These are phyloP conservation scores for Drosophila busckii DNA, from an alignment of 1,140 invertebrate species.

Conservation along the genomic window DNA sequence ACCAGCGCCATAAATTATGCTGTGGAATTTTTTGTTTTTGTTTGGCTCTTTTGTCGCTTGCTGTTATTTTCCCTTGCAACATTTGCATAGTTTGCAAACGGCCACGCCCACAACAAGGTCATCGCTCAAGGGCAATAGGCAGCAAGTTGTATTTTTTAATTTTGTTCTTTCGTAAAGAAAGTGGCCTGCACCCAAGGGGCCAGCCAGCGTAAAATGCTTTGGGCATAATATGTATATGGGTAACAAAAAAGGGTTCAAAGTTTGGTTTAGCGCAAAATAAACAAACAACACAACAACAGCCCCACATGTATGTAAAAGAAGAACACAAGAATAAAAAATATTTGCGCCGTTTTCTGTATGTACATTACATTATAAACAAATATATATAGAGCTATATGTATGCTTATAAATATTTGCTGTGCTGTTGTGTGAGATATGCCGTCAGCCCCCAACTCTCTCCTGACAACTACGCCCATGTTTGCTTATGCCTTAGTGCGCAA, in stretches of 20 bases:
- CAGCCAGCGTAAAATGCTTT: conserved; percentile 6
- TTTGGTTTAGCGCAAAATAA: conserved; percentile 67
- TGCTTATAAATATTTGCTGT: conserved; percentile 66
- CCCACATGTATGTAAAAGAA: too few relatives aligned
- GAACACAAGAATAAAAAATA: conserved; percentile 36
- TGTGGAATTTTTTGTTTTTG: conserved; percentile 28
- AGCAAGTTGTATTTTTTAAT: conserved; percentile 40
- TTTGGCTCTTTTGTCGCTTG: not conserved
- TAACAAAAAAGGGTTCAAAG: conserved; percentile 62
- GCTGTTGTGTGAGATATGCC: conserved; percentile 56
- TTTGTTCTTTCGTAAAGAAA: too few relatives aligned
- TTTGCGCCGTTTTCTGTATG: conserved; percentile 28
- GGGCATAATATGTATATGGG: too few relatives aligned
- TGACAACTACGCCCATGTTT: conserved; percentile 39
- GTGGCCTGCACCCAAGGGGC: conserved; percentile 4
- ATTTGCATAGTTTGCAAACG: conserved; percentile 58
- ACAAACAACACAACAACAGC: conserved; percentile 40
- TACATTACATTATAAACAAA: conserved; percentile 68
- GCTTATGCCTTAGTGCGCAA: conserved; percentile 70
- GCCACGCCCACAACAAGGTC: conserved; percentile 52
- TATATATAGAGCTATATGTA: conserved; percentile 37
- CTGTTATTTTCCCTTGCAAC: conserved; percentile 32
- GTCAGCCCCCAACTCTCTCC: conserved; percentile 18
- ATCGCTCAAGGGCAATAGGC: conserved; percentile 53
- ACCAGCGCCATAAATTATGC: conserved; percentile 64